Evolutionary conservation across 2,888 invertebrate species (phyloP), one percentile per base, ranked within the genome.

Genomic region (Agonopterix alstromeriana): DNA sequence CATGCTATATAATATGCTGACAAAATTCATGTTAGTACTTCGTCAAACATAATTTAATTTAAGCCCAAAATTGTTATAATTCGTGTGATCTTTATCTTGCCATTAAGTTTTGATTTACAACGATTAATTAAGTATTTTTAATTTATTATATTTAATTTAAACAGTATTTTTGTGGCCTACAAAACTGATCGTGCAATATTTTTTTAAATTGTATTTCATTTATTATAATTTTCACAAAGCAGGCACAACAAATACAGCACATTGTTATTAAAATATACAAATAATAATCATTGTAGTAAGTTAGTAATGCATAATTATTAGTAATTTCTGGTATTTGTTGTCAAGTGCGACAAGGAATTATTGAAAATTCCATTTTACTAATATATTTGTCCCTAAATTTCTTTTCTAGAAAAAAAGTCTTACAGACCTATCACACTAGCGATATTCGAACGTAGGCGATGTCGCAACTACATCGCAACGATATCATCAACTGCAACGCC

Each of bases 141-240:
- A 53, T 48, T 51, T 52, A 53, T 48, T 27, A 5, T 27, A 27
- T 27, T 27, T 27, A 27, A 45, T 47, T 48, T 10, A 36, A 43
- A 51, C 52, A 52, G 42, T 48, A 47, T 47, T 36, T 48, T 45
- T 56, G 53, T 67, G 76, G 74, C 74, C 73, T 76, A 74, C 56
- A 51, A 48, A 41, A 45, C 36, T 12, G 12, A 60, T 55, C 55
- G 76, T 76, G 76, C 77, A 77, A 77, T 77, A 77, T 65, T 55
- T 52, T 49, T 53, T 54, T 52, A 53, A 47, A 44, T 49, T 27
- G 48, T 45, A 50, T 47, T 36, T 50, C 38, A 10, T 38, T 38
- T 38, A 36, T 36, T 36, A 38, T 38, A n/a, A 38, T 38, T n/a
- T 38, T 9, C 38, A 10, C 38, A 9, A 9, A n/a, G 7, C 36